Conservation (phyloP, 2,113 vertebrate species). For the Bos taurus region DNA sequence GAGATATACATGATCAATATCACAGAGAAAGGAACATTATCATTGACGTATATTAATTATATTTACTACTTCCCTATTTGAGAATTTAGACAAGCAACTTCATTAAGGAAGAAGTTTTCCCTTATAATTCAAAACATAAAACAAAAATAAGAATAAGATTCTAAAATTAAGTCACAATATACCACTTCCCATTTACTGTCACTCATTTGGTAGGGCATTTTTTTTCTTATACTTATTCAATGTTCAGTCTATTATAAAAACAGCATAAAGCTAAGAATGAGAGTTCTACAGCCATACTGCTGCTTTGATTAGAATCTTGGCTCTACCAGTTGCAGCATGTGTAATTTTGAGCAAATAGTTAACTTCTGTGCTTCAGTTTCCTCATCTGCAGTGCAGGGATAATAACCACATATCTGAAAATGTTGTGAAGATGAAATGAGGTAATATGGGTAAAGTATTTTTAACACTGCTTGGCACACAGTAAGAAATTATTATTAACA, state of each 20-base stretch:
- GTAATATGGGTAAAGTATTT: neutral
- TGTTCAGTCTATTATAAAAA: neutral
- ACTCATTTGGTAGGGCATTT: neutral
- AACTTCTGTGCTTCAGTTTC: neutral
- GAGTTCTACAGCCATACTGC: neutral
- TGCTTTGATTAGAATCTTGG: neutral
- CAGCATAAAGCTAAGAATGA: neutral
- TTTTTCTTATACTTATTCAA: neutral
- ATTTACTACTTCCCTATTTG: neutral
- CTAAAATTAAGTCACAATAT: conserved; percentile 20
- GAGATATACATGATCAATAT: neutral
- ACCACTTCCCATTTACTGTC: neutral
- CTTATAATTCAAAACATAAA: neutral
- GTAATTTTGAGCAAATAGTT: neutral
- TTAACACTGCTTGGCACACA: neutral
- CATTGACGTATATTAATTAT: neutral
- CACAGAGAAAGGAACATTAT: neutral
- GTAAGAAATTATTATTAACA: conserved; percentile 2
- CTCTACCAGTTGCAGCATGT: neutral
- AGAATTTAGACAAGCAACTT: neutral
- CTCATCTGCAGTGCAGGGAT: neutral
- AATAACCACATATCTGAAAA: neutral
- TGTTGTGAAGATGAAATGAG: neutral
- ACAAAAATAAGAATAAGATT: neutral
- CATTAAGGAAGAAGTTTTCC: neutral